phyloP scores from a whole-genome alignment of 2,797 vertebrate species.

The Enteromius radiatus region DNA sequence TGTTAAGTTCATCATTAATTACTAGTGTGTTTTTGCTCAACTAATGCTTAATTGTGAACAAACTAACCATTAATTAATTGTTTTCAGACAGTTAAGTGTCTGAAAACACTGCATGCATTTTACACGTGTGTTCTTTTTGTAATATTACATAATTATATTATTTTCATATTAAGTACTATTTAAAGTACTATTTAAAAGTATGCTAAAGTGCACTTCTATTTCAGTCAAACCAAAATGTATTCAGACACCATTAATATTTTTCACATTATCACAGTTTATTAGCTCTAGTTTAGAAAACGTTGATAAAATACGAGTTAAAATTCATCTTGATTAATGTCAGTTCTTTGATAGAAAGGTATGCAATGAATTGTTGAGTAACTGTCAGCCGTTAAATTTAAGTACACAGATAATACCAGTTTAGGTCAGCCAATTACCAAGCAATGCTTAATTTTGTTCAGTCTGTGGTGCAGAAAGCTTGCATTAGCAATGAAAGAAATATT shows the following conservation, averaged over 20 bases:
- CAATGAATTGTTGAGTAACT: neutral
- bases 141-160: neutral
- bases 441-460: neutral
- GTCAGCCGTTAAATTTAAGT: neutral
- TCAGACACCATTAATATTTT: neutral
- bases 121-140: neutral
- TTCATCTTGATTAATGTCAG: neutral
- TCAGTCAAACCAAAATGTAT: neutral
- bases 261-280: neutral
- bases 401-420: neutral
- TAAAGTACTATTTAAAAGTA: neutral
- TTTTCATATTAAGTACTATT: neutral
- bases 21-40: too few relatives aligned
- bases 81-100: neutral
- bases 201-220: neutral
- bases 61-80: too few relatives aligned
- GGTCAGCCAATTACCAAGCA: neutral
- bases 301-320: neutral
- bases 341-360: neutral
- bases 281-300: neutral
- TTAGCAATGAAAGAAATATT: too few relatives aligned
- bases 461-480: neutral
- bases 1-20: too few relatives aligned
- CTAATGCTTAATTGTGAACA: too few relatives aligned
- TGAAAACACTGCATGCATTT: neutral